Evolutionary conservation across 2,888 invertebrate genomes (phyloP), one percentile per base, ranked within the genome.

Genomic region (Flexamia atlantica): DNA sequence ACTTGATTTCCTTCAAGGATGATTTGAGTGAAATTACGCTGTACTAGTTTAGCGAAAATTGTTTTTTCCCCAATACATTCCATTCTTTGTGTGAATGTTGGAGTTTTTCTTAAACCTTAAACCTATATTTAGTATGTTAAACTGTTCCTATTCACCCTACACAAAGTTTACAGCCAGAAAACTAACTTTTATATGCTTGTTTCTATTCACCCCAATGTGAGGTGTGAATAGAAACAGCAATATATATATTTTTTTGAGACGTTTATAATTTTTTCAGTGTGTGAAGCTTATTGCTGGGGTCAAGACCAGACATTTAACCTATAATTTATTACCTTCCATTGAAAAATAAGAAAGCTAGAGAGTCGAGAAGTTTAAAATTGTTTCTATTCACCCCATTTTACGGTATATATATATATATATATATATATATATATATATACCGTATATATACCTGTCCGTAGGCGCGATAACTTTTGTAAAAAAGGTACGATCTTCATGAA

Each of bases 341-440:
- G 81, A 60, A 60, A 81, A 81, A 60, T 81, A 23, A 81, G 81
- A 68, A 81, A 57, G 64, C 64, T 68, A 10, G 25, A 68, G 70
- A 23, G 70, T 82, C 42, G 4, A 20, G 50, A 80, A 80, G 4
- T 82, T 82, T 46, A 72, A 74, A 83, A 83, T 50, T 83, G 82
- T 74, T 83, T 74, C 81, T 81, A 64, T 81, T 80, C 80, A 53
- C 80, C 80, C 57, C 57, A 53, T 80, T 80, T 80, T 80, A 80
- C 76, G 46, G 46, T 46, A 46, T 12, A 40, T 9, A 40, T 12
- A 40, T 40, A 40, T 9, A 40, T 40, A 5, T 40, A 5, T 40
- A 40, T 40, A n/a, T n/a, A n/a, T n/a, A n/a, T n/a, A n/a, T n/a
- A n/a, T n/a, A n/a, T n/a, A n/a, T n/a, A n/a, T n/a, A n/a, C n/a